These are phyloP conservation scores for Cheumatopsyche charites DNA, from an alignment of 1,140 invertebrate genomes.

Conservation along the genomic window DNA sequence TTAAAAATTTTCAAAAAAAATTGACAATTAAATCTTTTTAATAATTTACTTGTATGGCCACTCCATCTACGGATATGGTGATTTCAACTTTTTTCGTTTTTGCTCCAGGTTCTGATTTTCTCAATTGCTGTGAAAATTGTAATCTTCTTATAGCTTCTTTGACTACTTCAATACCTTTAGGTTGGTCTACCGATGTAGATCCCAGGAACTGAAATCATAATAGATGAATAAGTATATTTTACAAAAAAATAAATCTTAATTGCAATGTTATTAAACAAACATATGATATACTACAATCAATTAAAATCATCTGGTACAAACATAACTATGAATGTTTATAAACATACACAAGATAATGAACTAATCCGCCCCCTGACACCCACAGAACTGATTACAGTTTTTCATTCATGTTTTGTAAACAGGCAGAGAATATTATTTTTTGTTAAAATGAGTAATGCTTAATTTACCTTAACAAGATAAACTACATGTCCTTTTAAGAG, in stretches of 20 bases:
- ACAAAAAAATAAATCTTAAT: too few species aligned
- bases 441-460: background rate
- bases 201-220: constrained; percentile 82
- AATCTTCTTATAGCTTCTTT: constrained; percentile 95
- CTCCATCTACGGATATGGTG: constrained; percentile 93
- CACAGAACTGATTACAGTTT: background rate
- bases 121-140: constrained; percentile 92
- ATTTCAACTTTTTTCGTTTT: constrained; percentile 94
- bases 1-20: constrained; percentile 5
- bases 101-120: constrained; percentile 86
- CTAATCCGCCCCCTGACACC: constrained; percentile 23
- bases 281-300: background rate
- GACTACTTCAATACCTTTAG: constrained; percentile 96
- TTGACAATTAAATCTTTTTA: constrained; percentile 15
- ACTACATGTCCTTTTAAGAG: constrained; percentile 92
- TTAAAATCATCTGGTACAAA: background rate
- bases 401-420: background rate
- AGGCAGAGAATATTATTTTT: background rate
- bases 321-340: background rate
- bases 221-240: too few species aligned
- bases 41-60: constrained; percentile 83
- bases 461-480: constrained; percentile 92
- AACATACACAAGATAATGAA: background rate
- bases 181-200: constrained; percentile 89
- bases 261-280: background rate